phyloP scores from a whole-genome alignment of 2,888 invertebrate genomes.

The Himalopsyche japonica region DNA sequence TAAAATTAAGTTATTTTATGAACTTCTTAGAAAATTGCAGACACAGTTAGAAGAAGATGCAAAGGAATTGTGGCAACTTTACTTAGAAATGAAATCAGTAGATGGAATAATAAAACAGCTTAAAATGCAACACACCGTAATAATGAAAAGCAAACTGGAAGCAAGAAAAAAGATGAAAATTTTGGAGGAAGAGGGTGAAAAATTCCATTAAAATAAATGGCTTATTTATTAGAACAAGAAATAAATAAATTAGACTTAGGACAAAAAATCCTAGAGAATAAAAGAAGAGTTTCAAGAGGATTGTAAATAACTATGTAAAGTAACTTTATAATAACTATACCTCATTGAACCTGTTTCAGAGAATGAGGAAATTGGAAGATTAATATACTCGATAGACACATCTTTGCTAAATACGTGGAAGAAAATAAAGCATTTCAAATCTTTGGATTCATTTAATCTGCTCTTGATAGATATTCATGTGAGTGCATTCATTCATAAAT shows the following conservation, averaged over 20 bases:
- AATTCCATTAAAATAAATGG: background rate
- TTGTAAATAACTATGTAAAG: too few species aligned
- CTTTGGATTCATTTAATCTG: constrained; percentile 43
- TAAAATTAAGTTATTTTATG: background rate
- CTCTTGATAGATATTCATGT: constrained; percentile 42
- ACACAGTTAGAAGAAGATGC: constrained; percentile 17
- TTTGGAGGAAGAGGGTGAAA: constrained; percentile 46
- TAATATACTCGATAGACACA: constrained; percentile 46
- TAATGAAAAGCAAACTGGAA: constrained; percentile 44
- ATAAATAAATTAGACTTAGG: too few species aligned
- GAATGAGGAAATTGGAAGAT: constrained; percentile 45
- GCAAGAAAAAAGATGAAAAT: constrained; percentile 43
- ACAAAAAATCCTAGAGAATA: too few species aligned
- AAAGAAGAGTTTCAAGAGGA: too few species aligned
- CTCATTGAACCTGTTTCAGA: constrained; percentile 40
- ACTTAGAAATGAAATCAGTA: constrained; percentile 46
- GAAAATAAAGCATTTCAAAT: constrained; percentile 43
- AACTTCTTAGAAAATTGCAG: constrained; percentile 7
- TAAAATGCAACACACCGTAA: constrained; percentile 44
- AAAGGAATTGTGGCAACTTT: constrained; percentile 45
- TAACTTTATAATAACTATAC: too few species aligned
- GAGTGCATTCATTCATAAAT: constrained; percentile 8
- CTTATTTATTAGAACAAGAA: too few species aligned
- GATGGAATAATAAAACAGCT: constrained; percentile 44
- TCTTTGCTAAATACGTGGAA: constrained; percentile 46